Base-by-base conservation (phyloP, 2,113 vertebrate species). In the Orthonyx spaldingii region DNA sequence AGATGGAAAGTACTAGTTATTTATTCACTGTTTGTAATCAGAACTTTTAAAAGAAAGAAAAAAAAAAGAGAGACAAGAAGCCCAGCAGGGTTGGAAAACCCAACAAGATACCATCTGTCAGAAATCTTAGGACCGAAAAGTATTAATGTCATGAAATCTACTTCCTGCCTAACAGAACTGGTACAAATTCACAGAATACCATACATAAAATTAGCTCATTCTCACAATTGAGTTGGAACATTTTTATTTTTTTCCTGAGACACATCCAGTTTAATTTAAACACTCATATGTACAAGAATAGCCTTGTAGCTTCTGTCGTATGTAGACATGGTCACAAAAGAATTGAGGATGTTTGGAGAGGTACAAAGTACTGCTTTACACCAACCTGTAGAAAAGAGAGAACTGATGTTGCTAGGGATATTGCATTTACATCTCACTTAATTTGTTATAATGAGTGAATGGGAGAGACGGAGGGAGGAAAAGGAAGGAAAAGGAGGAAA, bases 21-120 rank as follows among this genome's bases (percentile, higher is more conserved):
- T 91, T 87, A 57, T 87, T 94, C 84, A 72, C 20, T 95, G 50
- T 82, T 87, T 91, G 53, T 26, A 84, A 94, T 84, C 24, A 92
- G 37, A 71, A 30, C 32, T 56, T 84, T 52, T 20, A 60, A 53
- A 81, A 57, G 19, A 55, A 39, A 55, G 26, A 39, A 42, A 3
- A 24, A 12, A 10, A 7, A 6, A 27, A 18, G 3, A 3, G 7
- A 18, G 23, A 59, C 71, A 70, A 46, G 2, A n/a, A 65, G 13
- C 5, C 4, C 27, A 74, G 22, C 13, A 56, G 37, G 3, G 10
- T 60, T 86, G 56, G 50, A 32, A 81, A 93, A 79, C 23, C 13
- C 41, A 89, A 66, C 41, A 78, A 91, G 63, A 95, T 47, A 65
- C 9, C 24, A 91, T 91, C 59, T 69, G 61, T 74, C 78, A 83